phyloP scores from a whole-genome alignment of 2,113 vertebrate species.

The Rhinoptilus africanus region DNA sequence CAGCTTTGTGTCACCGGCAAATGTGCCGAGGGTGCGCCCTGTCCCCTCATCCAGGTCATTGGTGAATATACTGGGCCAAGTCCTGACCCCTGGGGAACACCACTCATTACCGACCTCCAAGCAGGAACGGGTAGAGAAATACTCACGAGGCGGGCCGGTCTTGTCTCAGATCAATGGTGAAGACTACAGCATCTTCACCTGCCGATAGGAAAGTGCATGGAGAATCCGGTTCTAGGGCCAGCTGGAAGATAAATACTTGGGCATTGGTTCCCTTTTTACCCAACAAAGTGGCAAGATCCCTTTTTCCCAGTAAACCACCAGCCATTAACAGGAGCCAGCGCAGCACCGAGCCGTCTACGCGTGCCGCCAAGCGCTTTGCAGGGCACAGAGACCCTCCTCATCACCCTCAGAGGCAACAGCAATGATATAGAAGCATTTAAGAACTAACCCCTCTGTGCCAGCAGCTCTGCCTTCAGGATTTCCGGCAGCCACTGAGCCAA shows the following conservation, averaged over 20 bases:
- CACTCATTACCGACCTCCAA: too few relatives aligned
- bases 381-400: background rate
- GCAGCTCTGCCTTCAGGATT: fast-evolving
- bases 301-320: background rate
- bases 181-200: conserved; percentile 95
- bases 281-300: background rate
- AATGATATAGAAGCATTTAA: too few relatives aligned
- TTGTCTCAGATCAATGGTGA: conserved; percentile 90
- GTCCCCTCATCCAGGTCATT: too few relatives aligned
- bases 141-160: conserved; percentile 93
- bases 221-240: conserved; percentile 95
- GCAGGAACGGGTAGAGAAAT: fast-evolving
- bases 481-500: background rate
- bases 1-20: too few relatives aligned
- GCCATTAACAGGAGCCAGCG: background rate
- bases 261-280: background rate
- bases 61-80: too few relatives aligned
- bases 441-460: fast-evolving
- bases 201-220: conserved; percentile 96
- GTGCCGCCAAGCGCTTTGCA: background rate
- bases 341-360: background rate
- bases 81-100: too few relatives aligned
- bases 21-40: too few relatives aligned
- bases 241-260: conserved; percentile 66
- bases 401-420: background rate